These are phyloP conservation scores for Parauchenoglanis ngamensis DNA, from an alignment of 2,797 vertebrate species.

Conservation along the genomic window DNA sequence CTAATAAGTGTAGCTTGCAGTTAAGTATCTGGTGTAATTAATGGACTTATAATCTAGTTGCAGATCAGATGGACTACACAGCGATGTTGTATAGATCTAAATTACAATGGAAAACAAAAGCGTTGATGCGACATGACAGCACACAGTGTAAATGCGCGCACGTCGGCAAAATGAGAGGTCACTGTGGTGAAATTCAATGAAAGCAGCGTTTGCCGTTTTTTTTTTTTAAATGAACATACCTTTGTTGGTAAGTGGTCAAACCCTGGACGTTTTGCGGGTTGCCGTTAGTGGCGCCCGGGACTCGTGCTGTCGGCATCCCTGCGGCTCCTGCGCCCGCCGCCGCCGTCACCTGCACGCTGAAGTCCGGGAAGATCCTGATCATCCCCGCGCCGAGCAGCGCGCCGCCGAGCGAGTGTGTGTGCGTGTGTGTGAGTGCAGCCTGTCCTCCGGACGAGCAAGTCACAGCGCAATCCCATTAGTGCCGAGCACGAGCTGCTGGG, in stretches of 20 bases:
- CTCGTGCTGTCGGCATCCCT: slow-evolving; percentile 80
- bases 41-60: background rate
- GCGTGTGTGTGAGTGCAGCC: slow-evolving; percentile 67
- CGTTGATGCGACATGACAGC: slow-evolving; percentile 3
- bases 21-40: background rate
- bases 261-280: slow-evolving; percentile 91
- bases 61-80: background rate
- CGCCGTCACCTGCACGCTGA: slow-evolving; percentile 98
- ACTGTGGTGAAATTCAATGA: background rate
- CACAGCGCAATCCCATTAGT: slow-evolving; percentile 86
- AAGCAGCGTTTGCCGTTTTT: slow-evolving; percentile 2
- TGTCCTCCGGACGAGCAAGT: slow-evolving; percentile 78
- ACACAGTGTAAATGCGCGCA: background rate
- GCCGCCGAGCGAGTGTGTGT: slow-evolving; percentile 69
- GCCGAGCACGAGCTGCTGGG: slow-evolving; percentile 64
- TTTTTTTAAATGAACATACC: slow-evolving; percentile 76
- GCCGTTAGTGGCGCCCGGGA: slow-evolving; percentile 84
- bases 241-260: slow-evolving; percentile 92
- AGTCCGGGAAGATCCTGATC: slow-evolving; percentile 98
- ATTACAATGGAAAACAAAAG: slow-evolving; percentile 19
- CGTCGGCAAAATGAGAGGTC: slow-evolving; percentile 21
- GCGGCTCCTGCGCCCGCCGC: slow-evolving; percentile 81
- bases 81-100: background rate
- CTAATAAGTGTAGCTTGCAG: slow-evolving; percentile 20
- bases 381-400: slow-evolving; percentile 76